These are phyloP conservation scores for Noctilio leporinus DNA, from an alignment of 2,113 vertebrate species.

Conservation along the genomic window DNA sequence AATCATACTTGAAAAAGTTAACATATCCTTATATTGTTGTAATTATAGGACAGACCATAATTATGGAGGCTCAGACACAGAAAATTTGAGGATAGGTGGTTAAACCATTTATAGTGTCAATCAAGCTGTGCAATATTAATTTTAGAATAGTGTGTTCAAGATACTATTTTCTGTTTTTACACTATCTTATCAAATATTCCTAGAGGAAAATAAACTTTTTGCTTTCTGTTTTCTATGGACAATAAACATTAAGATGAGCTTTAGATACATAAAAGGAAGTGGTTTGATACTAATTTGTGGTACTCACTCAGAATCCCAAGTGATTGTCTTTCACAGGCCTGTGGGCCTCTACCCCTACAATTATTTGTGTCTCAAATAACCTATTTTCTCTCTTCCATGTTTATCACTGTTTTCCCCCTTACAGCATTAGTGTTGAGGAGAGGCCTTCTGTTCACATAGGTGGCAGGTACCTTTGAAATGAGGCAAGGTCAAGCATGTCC, in stretches of 20 bases:
- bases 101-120: background rate
- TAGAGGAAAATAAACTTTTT: background rate
- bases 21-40: background rate
- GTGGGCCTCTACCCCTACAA: background rate
- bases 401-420: background rate
- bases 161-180: background rate
- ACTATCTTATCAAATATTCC: background rate
- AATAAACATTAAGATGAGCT: background rate
- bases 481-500: background rate
- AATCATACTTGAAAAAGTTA: background rate
- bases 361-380: background rate
- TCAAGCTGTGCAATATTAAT: background rate
- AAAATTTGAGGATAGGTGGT: background rate
- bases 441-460: background rate
- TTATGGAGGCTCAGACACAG: background rate
- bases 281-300: background rate
- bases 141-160: background rate
- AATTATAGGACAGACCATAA: background rate
- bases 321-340: constrained; percentile 21
- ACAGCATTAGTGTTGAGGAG: background rate
- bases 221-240: background rate
- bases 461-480: background rate
- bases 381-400: background rate
- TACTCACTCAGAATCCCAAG: background rate
- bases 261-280: background rate